Conservation (phyloP, 2,113 vertebrate genomes). For the Daphoenositta chrysoptera region DNA sequence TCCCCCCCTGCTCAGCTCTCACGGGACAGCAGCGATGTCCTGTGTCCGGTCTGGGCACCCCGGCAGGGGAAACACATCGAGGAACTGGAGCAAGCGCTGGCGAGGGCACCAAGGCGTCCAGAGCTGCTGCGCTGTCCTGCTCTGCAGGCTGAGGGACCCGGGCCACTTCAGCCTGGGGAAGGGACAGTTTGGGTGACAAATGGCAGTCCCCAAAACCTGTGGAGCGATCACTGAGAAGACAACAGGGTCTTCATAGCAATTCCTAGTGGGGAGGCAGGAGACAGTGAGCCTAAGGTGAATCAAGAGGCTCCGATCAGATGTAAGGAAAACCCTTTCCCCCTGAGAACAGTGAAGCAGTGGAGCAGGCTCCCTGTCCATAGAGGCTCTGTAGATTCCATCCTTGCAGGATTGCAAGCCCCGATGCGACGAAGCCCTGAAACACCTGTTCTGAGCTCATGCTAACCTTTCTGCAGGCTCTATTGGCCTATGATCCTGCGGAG, state of each 20-base stretch:
- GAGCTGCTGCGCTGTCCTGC: neutral
- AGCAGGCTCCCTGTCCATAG: neutral
- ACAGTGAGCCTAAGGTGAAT: accelerated
- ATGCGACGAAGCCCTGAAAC: neutral
- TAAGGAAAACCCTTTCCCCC: neutral
- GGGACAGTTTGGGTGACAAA: accelerated
- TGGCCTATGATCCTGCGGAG: neutral
- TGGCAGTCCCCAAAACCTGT: neutral
- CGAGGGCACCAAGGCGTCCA: no score
- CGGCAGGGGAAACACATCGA: neutral
- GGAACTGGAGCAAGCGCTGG: neutral
- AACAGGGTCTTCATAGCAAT: neutral
- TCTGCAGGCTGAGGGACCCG: neutral
- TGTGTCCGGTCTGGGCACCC: neutral
- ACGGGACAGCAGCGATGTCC: neutral
- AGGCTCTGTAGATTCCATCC: neutral
- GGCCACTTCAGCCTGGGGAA: neutral
- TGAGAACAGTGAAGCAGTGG: neutral
- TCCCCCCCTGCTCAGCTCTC: neutral
- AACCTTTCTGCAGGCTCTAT: neutral
- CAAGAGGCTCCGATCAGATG: accelerated
- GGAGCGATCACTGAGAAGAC: accelerated
- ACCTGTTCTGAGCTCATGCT: neutral
- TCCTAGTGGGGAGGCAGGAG: no score
- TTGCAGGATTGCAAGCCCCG: neutral